These are phyloP conservation scores for Microvelia longipes DNA, from an alignment of 1,140 invertebrate species.

Conservation along the genomic window DNA sequence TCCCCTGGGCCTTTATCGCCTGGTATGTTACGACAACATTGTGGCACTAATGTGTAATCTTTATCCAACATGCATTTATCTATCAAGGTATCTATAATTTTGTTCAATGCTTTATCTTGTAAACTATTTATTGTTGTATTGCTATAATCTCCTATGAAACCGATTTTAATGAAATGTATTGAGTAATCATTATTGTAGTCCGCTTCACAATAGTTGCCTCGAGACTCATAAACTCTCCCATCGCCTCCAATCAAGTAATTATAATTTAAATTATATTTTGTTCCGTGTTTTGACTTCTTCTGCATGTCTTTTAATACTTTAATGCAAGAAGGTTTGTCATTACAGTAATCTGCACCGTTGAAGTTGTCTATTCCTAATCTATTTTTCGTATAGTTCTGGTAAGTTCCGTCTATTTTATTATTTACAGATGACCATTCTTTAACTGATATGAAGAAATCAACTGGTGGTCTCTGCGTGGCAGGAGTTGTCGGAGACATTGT, in stretches of 20 bases:
- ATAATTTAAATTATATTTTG: neutral
- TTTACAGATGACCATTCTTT: neutral
- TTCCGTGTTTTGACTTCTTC: neutral
- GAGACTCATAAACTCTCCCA: neutral
- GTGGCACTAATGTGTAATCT: neutral
- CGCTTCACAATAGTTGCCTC: neutral
- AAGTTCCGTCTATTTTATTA: too few species aligned
- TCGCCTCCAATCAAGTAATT: neutral
- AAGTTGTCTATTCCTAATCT: too few species aligned
- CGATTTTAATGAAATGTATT: neutral
- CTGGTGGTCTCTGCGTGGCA: neutral
- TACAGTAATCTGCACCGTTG: too few species aligned
- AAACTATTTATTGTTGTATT: neutral
- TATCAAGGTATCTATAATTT: neutral
- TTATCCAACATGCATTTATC: neutral
- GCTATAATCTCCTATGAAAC: neutral
- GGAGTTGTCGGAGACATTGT: neutral
- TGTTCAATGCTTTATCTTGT: neutral
- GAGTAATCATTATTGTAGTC: neutral
- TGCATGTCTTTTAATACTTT: neutral
- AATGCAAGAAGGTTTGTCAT: neutral
- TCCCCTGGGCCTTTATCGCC: neutral
- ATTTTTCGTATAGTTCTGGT: too few species aligned
- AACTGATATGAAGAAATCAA: neutral
- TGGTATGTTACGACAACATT: neutral